Evolutionary conservation across 64 coral and sea anemone species (phyloP).

Genomic region (Pocillopora damicornis): DNA sequence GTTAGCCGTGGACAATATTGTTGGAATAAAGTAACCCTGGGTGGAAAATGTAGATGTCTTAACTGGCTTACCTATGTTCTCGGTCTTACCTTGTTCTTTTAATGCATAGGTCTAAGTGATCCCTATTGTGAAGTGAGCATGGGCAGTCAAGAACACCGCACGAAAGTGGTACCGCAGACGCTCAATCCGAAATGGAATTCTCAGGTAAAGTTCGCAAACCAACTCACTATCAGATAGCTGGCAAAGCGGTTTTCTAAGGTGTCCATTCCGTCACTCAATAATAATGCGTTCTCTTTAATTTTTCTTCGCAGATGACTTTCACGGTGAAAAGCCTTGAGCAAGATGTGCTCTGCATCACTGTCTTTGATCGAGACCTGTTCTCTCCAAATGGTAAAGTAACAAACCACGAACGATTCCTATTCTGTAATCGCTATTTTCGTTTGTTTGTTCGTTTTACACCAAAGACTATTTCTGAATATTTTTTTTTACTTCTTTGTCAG

Average conservation of each 20-base stretch:
- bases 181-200: slow-evolving; percentile 98
- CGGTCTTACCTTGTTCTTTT: background rate
- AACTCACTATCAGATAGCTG: no score
- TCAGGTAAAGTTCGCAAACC: slow-evolving; percentile 24
- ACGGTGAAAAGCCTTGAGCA: slow-evolving; percentile 79
- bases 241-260: no score
- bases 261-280: background rate
- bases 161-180: slow-evolving; percentile 83
- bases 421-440: background rate
- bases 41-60: no score
- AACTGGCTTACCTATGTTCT: no score
- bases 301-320: slow-evolving; percentile 71
- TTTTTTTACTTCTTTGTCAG: slow-evolving; percentile 37
- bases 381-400: slow-evolving; percentile 87
- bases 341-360: slow-evolving; percentile 96
- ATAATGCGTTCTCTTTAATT: background rate
- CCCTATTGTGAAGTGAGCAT: slow-evolving; percentile 98
- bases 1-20: no score
- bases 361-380: slow-evolving; percentile 95
- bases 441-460: background rate
- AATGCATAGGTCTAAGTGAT: slow-evolving; percentile 78
- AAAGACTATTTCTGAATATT: background rate
- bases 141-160: slow-evolving; percentile 92
- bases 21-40: no score
- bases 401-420: background rate